Percentiles rank a stretch among this genome's conserved stretches.
These are phyloP conservation scores for Dryobates pubescens DNA, from an alignment of 2,797 vertebrate genomes.

Conservation along the genomic window DNA sequence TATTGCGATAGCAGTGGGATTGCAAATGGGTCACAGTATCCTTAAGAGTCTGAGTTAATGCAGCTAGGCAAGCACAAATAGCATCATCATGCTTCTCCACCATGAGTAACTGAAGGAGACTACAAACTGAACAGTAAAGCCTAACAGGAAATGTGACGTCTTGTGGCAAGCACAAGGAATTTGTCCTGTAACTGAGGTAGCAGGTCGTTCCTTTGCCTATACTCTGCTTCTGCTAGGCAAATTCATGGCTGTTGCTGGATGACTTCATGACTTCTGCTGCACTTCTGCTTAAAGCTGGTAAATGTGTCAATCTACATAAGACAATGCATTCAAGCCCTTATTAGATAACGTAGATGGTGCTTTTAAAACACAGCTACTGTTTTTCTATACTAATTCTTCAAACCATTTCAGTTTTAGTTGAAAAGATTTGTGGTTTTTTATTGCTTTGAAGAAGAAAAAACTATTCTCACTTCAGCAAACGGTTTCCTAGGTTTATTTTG, in stretches of 20 bases:
- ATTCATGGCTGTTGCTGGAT: not conserved
- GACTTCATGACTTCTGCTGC: not conserved
- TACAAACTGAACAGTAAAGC: not conserved
- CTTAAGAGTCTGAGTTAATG: too few species aligned
- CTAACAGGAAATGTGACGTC: not conserved
- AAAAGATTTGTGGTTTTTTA: not conserved
- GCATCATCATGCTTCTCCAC: too few species aligned
- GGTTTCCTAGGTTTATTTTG: not conserved
- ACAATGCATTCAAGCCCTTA: not conserved
- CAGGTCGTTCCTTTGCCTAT: not conserved
- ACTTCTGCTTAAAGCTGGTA: not conserved
- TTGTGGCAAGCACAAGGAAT: not conserved
- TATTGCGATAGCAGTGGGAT: too few species aligned
- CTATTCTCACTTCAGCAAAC: not conserved
- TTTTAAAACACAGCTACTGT: not conserved
- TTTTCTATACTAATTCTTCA: not conserved
- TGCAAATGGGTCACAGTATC: too few species aligned
- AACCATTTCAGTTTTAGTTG: not conserved
- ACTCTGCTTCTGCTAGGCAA: not conserved
- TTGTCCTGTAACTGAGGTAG: not conserved
- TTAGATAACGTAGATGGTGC: not conserved
- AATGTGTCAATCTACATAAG: not conserved
- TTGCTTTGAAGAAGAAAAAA: not conserved
- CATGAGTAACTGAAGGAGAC: rapidly evolving
- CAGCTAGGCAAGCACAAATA: too few species aligned